Percentiles rank a stretch among this genome's conserved stretches.
Conservation (phyloP, 2,888 invertebrate genomes). For the Coenonympha glycerion region DNA sequence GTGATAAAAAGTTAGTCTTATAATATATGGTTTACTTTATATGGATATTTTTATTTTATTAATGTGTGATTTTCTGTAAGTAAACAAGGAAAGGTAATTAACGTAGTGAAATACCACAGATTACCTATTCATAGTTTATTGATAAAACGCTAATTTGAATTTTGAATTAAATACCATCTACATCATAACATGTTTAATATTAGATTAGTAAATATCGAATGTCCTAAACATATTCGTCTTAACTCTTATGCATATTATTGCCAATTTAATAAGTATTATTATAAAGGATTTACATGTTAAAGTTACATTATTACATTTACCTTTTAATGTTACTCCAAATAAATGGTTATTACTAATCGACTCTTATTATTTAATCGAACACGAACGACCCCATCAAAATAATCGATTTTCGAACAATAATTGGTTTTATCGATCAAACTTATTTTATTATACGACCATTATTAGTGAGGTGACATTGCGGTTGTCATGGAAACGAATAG, state of each 20-base stretch:
- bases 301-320: slow-evolving; percentile 10
- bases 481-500: slow-evolving; percentile 56
- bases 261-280: slow-evolving; percentile 20
- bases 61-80: too few species aligned
- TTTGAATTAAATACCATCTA: not conserved
- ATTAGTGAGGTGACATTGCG: slow-evolving; percentile 50
- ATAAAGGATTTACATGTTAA: slow-evolving; percentile 17
- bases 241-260: not conserved
- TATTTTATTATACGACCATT: slow-evolving; percentile 22
- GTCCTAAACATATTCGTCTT: not conserved
- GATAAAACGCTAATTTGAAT: too few species aligned
- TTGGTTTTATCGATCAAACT: slow-evolving; percentile 24
- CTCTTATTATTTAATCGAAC: slow-evolving; percentile 8
- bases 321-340: slow-evolving; percentile 15
- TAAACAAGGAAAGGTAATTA: too few species aligned
- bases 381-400: not conserved
- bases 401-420: slow-evolving; percentile 20
- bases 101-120: too few species aligned
- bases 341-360: slow-evolving; percentile 10
- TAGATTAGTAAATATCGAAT: not conserved
- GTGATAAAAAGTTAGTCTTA: not conserved
- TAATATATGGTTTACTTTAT: not conserved
- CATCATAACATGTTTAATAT: not conserved
- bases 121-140: too few species aligned
- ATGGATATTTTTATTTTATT: not conserved